A percentile compares a stretch with the other conserved stretches of the same genome.
Evolutionary conservation across 2,888 invertebrate species (phyloP).

Genomic region (Periphyllus acericola): DNA sequence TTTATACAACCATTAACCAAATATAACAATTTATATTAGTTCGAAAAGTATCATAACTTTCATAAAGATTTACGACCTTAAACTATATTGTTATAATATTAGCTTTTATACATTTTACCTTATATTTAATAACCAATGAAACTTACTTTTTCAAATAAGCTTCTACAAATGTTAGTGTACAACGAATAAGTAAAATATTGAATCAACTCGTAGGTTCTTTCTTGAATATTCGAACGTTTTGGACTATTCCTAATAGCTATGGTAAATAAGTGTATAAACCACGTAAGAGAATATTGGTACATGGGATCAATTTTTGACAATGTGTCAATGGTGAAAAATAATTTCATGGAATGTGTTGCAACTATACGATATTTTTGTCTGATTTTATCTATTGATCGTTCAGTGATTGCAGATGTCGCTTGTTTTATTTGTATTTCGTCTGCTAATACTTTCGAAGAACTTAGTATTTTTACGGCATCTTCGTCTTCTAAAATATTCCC

Average conservation of each 20-base stretch:
- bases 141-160: conserved; percentile 96
- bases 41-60: too few species aligned
- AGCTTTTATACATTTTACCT: too few species aligned
- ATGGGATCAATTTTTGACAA: conserved; percentile 91
- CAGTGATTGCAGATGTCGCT: conserved; percentile 81
- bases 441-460: conserved; percentile 87
- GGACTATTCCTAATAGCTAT: conserved; percentile 83
- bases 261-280: conserved; percentile 88
- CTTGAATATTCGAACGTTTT: conserved; percentile 74
- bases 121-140: conserved; percentile 76
- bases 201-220: conserved; percentile 79
- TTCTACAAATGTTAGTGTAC: conserved; percentile 87
- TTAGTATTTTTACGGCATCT: conserved; percentile 89
- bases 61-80: neutral
- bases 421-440: conserved; percentile 92
- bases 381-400: conserved; percentile 86
- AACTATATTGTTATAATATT: neutral
- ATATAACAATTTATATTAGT: too few species aligned
- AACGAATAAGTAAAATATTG: conserved; percentile 87
- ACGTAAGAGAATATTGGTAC: conserved; percentile 92
- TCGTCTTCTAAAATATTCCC: conserved; percentile 96
- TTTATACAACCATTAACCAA: too few species aligned
- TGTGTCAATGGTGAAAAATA: conserved; percentile 94
- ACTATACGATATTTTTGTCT: conserved; percentile 88
- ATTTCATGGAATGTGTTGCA: conserved; percentile 82